Evolutionary conservation across 2,797 vertebrate species (phyloP), one percentile per base, ranked within the genome.

Genomic region (Neosilurus hyrtlii): DNA sequence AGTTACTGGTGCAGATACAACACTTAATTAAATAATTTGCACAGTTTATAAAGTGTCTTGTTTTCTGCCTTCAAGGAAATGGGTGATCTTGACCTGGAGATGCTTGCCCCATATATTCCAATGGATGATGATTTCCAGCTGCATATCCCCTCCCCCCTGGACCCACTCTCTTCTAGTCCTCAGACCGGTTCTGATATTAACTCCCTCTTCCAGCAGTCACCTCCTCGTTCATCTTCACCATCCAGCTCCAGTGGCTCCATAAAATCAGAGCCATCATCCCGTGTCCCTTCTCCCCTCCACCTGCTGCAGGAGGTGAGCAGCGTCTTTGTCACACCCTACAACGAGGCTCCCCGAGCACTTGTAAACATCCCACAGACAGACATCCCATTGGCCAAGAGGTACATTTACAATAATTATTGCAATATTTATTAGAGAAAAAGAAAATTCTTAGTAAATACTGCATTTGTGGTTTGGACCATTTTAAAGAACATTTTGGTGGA

Each of bases 41-140:
- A 70, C 73, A 35, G 9, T 71, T n/a, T 79, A 70, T 79, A 70
- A 84, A 20, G 15, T 52, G 52, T 57, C 16, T 37, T 9, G 3
- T 77, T 43, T 79, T 54, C 30, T 78, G 18, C 11, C 11, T 18
- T 81, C 0, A 24, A 98, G 97, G 93, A 95, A 87, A 96, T 96
- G 16, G 95, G 97, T 63, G 94, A 94, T 91, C 94, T 97, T 82
- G 98, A 99, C 83, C 91, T 99, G 90, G 98, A 99, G 90, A 99
- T 98, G 98, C 91, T 99, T 57, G 98, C 98, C 75, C 98, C 98
- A 30, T 99, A 99, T 88, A 99, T 99, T 92, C 96, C 98, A 62
- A 99, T 99, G 97, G 98, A 99, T 51, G 98, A 99, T n/a, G 98
- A 99, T 90, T 99, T 97, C 92, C 98, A 99, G 94, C 92, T 99